phyloP scores from a whole-genome alignment of 2,113 vertebrate genomes.

The Ovis aries region ARS-UI_Ramb_v3.0 NC_056056.1:168621001-168621500 shows the following conservation, averaged over 20 bases:
- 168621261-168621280: not conserved
- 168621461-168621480: not conserved
- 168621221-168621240: not conserved
- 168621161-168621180: not conserved
- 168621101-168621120: not conserved
- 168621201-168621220: not conserved
- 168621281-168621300: not conserved
- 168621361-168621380: not conserved
- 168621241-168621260: not conserved
- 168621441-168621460: not conserved
- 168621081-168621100: not conserved
- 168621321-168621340: not conserved
- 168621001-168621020: not conserved
- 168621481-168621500: not conserved
- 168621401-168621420: not conserved
- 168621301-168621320: not conserved
- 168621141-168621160: slow-evolving; percentile 15
- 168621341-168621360: not conserved
- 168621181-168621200: not conserved
- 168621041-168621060: not conserved
- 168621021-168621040: slow-evolving; percentile 2
- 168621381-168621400: not conserved
- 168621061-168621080: not conserved
- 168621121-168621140: not conserved
- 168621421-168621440: not conserved